A percentile compares a stretch with the other conserved stretches of the same genome.
Evolutionary conservation across 2,797 vertebrate species (phyloP).

Genomic region (Melanogrammus aeglefinus): DNA sequence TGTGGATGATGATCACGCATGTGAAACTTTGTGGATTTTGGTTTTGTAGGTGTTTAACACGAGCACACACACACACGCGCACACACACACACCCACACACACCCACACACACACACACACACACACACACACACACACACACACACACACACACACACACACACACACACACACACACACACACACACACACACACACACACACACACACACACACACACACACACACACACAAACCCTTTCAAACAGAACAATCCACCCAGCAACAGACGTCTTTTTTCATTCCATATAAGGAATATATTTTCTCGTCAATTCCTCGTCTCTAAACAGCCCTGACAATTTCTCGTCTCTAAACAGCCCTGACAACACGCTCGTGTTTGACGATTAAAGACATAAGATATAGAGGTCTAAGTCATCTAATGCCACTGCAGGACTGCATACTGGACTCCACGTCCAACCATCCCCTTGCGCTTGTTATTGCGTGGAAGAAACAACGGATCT

Average conservation of each 20-base stretch:
- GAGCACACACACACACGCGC: too few species aligned
- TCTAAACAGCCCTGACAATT: neutral
- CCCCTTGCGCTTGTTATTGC: neutral
- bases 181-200: neutral
- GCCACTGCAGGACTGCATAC: neutral
- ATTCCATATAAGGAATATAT: neutral
- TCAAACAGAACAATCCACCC: neutral
- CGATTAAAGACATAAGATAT: neutral
- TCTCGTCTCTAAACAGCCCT: neutral
- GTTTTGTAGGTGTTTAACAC: too few species aligned
- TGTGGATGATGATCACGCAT: too few species aligned
- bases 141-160: too few species aligned
- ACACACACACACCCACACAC: too few species aligned
- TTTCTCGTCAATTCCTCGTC: neutral
- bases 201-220: neutral
- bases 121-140: too few species aligned
- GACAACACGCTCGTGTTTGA: neutral
- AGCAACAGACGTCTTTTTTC: neutral
- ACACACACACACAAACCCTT: neutral
- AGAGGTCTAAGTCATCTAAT: neutral
- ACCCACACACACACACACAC: neutral
- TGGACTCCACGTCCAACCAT: neutral
- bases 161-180: too few species aligned
- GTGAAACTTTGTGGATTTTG: too few species aligned
- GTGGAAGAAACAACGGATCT: constrained; percentile 1